Evolutionary conservation across 1,140 invertebrate genomes (phyloP), one percentile per base, ranked within the genome.

Genomic region (Pogonomyrmex barbatus): DNA sequence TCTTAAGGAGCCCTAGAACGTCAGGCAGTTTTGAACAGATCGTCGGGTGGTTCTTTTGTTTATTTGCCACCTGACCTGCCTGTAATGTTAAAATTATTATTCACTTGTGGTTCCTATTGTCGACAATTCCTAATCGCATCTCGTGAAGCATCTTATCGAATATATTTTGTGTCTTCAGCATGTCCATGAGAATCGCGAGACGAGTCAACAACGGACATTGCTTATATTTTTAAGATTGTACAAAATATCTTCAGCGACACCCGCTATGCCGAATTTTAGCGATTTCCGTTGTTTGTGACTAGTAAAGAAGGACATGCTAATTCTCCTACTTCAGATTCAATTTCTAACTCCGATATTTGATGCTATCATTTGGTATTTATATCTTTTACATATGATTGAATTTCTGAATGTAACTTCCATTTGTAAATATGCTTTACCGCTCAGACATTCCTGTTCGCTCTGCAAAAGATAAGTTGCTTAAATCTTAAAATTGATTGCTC

Each of bases 151-250:
- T 77, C 39, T 50, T 52, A 54, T 88, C 58, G 84, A 52, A 73
- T 83, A 58, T 47, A 36, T 45, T 87, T 89, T 83, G 68, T 67
- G 75, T 89, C 70, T 87, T 60, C 56, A 86, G 30, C 67, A 30
- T 62, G 36, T 82, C 36, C 52, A 45, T 12, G 52, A 84, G 17
- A 83, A 60, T 58, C 2, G 45, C 14, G 77, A 50, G 36, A 68
- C 17, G 42, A 83, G 42, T 17, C 50, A 17, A 82, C 65, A 68
- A 67, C 50, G 56, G 54, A 60, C 56, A 45, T 52, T 75, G 56
- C 73, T 89, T 89, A 87, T 89, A 89, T 89, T 89, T 86, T 89
- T 79, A 86, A 89, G 88, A 89, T 58, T 89, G 58, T 89, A 89
- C n/a, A 83, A 83, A 84, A 87, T 85, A 63, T 78, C 70, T 65